Conservation (phyloP, 2,797 vertebrate genomes). For the Brotula barbata region DNA sequence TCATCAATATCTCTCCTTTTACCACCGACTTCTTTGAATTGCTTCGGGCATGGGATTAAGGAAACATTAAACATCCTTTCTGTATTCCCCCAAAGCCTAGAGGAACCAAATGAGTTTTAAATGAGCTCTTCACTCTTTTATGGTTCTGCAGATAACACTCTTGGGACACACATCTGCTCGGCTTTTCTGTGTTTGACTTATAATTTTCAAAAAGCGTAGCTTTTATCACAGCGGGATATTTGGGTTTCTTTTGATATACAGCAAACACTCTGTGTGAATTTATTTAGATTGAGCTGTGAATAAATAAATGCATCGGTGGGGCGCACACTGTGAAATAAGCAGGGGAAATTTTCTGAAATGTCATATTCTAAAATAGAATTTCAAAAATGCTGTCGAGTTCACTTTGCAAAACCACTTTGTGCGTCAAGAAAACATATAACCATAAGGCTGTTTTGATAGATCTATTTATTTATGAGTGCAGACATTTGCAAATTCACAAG, state of each 20-base stretch:
- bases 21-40: constrained; percentile 62
- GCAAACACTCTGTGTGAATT: not conserved
- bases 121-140: constrained; percentile 48
- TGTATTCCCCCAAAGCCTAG: constrained; percentile 26
- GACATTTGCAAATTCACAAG: not conserved
- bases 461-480: not conserved
- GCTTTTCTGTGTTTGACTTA: not conserved
- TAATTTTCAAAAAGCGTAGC: not conserved
- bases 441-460: not conserved
- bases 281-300: not conserved
- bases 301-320: constrained; percentile 7
- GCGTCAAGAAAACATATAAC: not conserved
- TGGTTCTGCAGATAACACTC: constrained; percentile 33
- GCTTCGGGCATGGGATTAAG: constrained; percentile 19
- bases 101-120: constrained; percentile 36
- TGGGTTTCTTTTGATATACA: constrained; percentile 24
- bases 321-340: not conserved
- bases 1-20: constrained; percentile 18
- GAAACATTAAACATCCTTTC: constrained; percentile 14
- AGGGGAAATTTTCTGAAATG: constrained; percentile 7
- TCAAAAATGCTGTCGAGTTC: not conserved
- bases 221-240: constrained; percentile 40
- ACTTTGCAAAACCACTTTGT: not conserved
- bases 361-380: constrained; percentile 5
- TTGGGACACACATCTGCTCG: constrained; percentile 1